Percentiles rank a stretch among this genome's conserved stretches.
Conservation (phyloP, 2,113 vertebrate species). For the Stegostoma tigrinum region DNA sequence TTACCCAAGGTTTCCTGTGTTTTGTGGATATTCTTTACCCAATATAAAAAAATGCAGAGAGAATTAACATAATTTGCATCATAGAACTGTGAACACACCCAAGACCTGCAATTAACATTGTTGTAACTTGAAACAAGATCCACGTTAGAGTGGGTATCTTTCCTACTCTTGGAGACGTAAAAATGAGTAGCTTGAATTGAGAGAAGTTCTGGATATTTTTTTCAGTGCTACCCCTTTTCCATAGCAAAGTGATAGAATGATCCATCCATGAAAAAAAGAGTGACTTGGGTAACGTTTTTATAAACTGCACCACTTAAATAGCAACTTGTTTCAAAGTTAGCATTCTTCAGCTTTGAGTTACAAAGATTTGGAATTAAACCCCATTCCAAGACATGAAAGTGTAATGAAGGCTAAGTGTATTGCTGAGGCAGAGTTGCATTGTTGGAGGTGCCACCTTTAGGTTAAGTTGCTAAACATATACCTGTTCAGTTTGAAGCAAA, state of each 20-base stretch:
- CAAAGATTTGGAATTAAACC: not conserved
- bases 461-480: not conserved
- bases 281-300: not conserved
- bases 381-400: not conserved
- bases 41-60: too few relatives aligned
- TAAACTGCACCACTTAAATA: not conserved
- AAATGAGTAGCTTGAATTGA: too few relatives aligned
- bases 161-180: too few relatives aligned
- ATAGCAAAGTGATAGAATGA: not conserved
- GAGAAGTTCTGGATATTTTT: not conserved
- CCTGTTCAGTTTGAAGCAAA: not conserved
- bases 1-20: too few relatives aligned
- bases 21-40: too few relatives aligned
- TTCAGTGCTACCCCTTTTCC: not conserved
- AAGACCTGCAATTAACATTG: too few relatives aligned
- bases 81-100: too few relatives aligned
- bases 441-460: not conserved
- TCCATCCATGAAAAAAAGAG: not conserved
- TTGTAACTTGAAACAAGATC: too few relatives aligned
- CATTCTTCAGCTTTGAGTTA: not conserved
- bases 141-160: too few relatives aligned
- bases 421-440: not conserved
- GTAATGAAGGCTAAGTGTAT: not conserved
- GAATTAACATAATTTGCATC: too few relatives aligned
- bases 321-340: not conserved